Evolutionary conservation across 2,797 vertebrate genomes (phyloP), one percentile per base, ranked within the genome.

Genomic region (Notolabrus celidotus): DNA sequence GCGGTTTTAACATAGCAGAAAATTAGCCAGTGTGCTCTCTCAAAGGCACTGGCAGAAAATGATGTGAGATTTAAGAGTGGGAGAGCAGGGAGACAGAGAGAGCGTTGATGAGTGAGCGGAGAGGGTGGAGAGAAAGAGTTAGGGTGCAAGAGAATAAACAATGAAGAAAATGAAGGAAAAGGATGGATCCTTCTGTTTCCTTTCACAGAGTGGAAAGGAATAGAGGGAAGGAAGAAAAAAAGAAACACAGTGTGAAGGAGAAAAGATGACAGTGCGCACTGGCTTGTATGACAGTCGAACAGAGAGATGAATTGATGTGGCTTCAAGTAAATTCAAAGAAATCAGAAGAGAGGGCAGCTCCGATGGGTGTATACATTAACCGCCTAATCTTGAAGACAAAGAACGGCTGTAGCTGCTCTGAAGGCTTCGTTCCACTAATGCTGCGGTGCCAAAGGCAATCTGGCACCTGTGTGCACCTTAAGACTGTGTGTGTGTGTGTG

Each of bases 1-100:
- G 55, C 73, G 25, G 87, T 42, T 79, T 86, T 81, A 85, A 84
- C 79, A 74, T 62, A 51, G 77, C 82, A 79, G 77, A 81, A 85
- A 79, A 87, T 87, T 69, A 81, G 64, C 62, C 56, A 2, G 52
- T 3, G 1, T 7, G 0, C 61, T 71, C 45, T 36, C 41, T 67
- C 56, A 39, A 55, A 34, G 58, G 41, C 46, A 43, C 64, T 47
- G 33, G 27, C 0, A 7, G 31, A 76, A 79, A 80, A 61, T 65
- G 47, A 86, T 74, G 65, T 51, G 71, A 74, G 61, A 64, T 70
- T 84, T 74, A 70, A 59, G 47, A 43, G 53, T 57, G 38, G 8
- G 8, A 15, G 11, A 17, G 19, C 25, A 3, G 23, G n/a, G 52
- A 54, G 57, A 69, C 46, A 33, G 67, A 65, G 46, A 76, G 36